Conservation (phyloP, 1,140 invertebrate species). For the Ceratina japonica region DNA sequence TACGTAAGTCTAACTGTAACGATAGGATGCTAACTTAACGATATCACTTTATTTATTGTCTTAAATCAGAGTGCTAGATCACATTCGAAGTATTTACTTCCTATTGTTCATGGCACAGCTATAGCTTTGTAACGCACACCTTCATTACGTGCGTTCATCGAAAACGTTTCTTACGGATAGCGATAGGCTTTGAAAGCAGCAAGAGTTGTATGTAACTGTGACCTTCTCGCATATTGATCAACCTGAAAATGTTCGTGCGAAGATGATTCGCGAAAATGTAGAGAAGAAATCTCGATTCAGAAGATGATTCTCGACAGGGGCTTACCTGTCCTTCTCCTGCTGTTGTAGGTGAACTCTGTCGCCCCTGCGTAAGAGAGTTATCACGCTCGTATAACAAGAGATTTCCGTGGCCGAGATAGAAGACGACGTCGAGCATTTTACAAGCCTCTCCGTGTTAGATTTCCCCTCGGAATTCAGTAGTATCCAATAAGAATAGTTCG, state of each 20-base stretch:
- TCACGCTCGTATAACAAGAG: slow-evolving; percentile 72
- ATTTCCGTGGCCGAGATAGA: slow-evolving; percentile 64
- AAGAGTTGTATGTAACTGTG: slow-evolving; percentile 73
- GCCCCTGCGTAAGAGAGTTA: slow-evolving; percentile 65
- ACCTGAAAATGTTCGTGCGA: slow-evolving; percentile 60
- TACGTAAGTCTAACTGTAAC: neutral
- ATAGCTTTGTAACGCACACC: neutral
- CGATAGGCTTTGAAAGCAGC: slow-evolving; percentile 65
- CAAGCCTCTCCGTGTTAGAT: slow-evolving; percentile 63
- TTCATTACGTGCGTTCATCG: neutral
- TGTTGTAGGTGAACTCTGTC: slow-evolving; percentile 73
- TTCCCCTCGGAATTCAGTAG: slow-evolving; percentile 69
- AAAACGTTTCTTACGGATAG: slow-evolving; percentile 37
- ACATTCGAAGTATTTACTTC: neutral
- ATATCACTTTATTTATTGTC: neutral
- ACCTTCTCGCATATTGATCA: slow-evolving; percentile 73
- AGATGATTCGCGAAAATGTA: slow-evolving; percentile 11
- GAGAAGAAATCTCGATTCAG: neutral
- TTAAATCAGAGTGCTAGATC: neutral
- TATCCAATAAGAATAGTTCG: slow-evolving; percentile 73
- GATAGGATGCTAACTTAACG: slow-evolving; percentile 1
- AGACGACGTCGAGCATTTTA: slow-evolving; percentile 70
- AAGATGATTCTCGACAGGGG: neutral
- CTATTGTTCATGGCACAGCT: slow-evolving; percentile 17
- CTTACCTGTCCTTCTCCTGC: slow-evolving; percentile 70